Evolutionary conservation across 2,113 vertebrate species (phyloP), one percentile per base, ranked within the genome.

Genomic region (Chlamydotis undulata): DNA sequence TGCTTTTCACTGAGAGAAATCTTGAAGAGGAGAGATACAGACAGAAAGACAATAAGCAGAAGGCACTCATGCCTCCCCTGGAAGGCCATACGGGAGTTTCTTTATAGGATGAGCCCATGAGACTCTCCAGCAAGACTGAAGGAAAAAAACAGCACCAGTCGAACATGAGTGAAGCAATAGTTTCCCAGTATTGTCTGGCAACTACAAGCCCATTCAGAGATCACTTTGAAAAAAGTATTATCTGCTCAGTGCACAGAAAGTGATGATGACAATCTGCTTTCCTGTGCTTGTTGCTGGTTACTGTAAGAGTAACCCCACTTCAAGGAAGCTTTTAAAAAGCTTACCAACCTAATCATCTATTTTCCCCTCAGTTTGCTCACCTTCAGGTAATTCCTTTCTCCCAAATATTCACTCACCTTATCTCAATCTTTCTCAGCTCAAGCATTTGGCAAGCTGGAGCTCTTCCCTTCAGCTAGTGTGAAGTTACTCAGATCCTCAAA

Each of bases 151-250:
- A 91, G 39, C 41, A 52, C 22, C 77, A 81, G 50, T 71, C 55
- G 80, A 82, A 94, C 49, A 65, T 18, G 19, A 94, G 52, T 2
- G 9, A 92, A 87, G 52, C n/a, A 87, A 65, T 95, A 89, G 87
- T 31, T 95, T 89, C 53, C n/a, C 45, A 65, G n/a, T 89, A 59
- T 83, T 88, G 49, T 89, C 73, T 89, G 73, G 70, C 83, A 93
- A 53, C 70, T 71, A 67, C n/a, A 28, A 82, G 14, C 13, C 67
- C 45, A 61, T 85, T 89, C 67, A 70, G 35, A 91, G 39, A 69
- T 35, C 74, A 75, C 49, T 78, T 92, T 35, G n/a, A 53, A 77
- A 90, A 69, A 73, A 70, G 37, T 33, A 89, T 85, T 87, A 70
- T 41, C 61, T 88, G 52, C 28, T 87, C 70, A 60, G 65, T 65